Percentiles rank a stretch among this genome's conserved stretches.
Evolutionary conservation across 2,797 vertebrate genomes (phyloP).

Genomic region (Simalia tracyae): DNA sequence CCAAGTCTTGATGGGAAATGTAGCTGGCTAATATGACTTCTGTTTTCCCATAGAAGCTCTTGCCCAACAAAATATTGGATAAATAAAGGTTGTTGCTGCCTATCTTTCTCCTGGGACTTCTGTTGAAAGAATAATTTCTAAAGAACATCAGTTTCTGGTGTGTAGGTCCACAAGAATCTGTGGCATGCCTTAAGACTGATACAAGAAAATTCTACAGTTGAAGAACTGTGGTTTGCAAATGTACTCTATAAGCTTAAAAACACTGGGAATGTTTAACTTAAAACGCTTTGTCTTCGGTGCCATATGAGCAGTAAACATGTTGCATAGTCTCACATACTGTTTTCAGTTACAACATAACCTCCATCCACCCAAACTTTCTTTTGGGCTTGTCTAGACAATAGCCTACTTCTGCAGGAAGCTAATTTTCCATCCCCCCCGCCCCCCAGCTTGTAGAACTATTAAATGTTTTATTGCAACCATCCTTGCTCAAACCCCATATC

Average conservation of each 20-base stretch:
- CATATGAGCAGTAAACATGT: background rate
- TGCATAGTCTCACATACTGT: background rate
- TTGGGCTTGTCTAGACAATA: background rate
- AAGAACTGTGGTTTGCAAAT: background rate
- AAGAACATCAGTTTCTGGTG: background rate
- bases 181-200: background rate
- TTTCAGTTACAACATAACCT: background rate
- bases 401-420: background rate
- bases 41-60: background rate
- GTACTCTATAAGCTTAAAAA: background rate
- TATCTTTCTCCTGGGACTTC: background rate
- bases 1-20: background rate
- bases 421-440: background rate
- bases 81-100: background rate
- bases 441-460: background rate
- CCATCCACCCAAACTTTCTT: background rate
- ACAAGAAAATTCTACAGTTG: background rate
- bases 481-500: background rate
- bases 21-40: too few relatives aligned
- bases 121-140: background rate
- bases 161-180: background rate
- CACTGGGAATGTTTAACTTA: background rate
- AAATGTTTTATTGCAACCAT: background rate
- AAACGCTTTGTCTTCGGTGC: background rate
- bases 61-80: background rate